Conservation (phyloP, 2,113 vertebrate genomes). For the Picathartes gymnocephalus region DNA sequence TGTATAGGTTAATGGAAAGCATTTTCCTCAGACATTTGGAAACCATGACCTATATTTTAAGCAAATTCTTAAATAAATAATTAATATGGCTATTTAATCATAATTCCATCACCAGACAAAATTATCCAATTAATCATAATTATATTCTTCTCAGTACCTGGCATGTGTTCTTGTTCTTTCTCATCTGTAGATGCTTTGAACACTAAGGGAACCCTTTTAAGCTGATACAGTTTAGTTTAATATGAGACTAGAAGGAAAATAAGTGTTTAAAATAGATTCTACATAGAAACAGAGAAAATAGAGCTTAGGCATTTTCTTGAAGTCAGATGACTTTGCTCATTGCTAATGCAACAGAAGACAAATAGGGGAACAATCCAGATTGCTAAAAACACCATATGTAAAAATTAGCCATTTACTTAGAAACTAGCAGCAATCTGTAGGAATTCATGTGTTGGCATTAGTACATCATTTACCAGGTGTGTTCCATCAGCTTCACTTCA, state of each 20-base stretch:
- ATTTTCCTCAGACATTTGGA: not conserved
- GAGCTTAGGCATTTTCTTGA: not conserved
- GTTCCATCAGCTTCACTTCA: not conserved
- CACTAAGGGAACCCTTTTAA: not conserved
- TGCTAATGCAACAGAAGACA: not conserved
- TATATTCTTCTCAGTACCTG: not conserved
- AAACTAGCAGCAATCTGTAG: not conserved
- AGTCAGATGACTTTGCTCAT: not conserved
- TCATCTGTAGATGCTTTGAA: not conserved
- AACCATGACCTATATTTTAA: conserved; percentile 13
- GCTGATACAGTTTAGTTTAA: not conserved
- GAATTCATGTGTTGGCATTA: not conserved
- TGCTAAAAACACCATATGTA: not conserved
- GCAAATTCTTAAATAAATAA: conserved; percentile 15
- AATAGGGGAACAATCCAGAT: not conserved
- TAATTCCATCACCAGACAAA: not conserved
- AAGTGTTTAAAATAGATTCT: not conserved
- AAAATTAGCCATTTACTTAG: not conserved
- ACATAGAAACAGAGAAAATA: not conserved
- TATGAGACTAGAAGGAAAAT: not conserved
- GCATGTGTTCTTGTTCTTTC: not conserved
- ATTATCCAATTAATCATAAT: not conserved
- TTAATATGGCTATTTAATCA: not conserved
- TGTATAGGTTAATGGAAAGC: not conserved
- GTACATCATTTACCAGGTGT: not conserved